phyloP scores from a whole-genome alignment of 2,888 invertebrate species.

The Drosophila borborema region DNA sequence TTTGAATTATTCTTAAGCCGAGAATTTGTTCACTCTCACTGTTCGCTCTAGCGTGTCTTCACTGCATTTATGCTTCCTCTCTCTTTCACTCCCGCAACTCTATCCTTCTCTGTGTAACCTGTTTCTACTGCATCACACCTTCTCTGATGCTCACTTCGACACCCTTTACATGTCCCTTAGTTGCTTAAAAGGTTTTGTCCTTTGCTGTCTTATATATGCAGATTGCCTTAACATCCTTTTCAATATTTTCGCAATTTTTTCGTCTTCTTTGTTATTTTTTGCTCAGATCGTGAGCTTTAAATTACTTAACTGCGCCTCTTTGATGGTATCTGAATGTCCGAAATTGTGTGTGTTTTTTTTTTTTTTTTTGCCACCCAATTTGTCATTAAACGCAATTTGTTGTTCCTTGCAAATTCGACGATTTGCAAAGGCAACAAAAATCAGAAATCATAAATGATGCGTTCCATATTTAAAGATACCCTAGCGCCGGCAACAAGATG shows the following conservation, averaged over 20 bases:
- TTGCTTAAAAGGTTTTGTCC: conserved; percentile 68
- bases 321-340: conserved; percentile 22
- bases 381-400: conserved; percentile 72
- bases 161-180: background rate
- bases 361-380: conserved; percentile 65
- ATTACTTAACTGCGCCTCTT: conserved; percentile 52
- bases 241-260: background rate
- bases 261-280: background rate
- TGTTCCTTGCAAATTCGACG: conserved; percentile 41
- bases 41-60: background rate
- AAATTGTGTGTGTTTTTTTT: conserved; percentile 28
- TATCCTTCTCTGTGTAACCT: background rate
- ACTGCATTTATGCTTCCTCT: background rate
- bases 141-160: background rate
- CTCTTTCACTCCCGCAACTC: background rate
- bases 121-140: background rate
- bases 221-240: conserved; percentile 48
- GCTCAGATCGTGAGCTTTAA: conserved; percentile 46
- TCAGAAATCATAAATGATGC: background rate
- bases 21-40: background rate
- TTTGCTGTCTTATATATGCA: conserved; percentile 67
- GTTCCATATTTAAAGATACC: conserved; percentile 27
- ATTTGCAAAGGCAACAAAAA: conserved; percentile 38
- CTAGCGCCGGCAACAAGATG: background rate
- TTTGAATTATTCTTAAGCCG: too few species aligned